Evolutionary conservation across 2,888 invertebrate species (phyloP), one percentile per base, ranked within the genome.

Genomic region (Agapetus fuscipes): DNA sequence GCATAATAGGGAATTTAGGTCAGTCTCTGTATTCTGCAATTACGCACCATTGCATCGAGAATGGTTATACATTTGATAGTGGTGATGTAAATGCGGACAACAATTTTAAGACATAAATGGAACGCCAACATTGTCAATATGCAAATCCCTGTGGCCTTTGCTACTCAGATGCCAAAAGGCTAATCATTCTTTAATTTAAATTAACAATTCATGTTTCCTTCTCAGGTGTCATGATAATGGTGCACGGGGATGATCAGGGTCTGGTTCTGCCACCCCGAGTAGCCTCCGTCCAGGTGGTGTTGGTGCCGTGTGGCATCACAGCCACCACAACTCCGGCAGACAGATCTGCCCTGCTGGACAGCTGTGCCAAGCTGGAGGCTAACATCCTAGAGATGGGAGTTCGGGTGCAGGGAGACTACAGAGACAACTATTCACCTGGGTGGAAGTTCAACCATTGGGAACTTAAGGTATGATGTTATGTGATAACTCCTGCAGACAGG

Each of bases 401-500:
- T 6, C 72, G 84, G 44, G 83, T 83, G 0, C 82, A 87, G 49
- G 84, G 84, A 5, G 98, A 99, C 62, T 81, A 82, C 48, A 72
- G 96, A 37, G 90, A 89, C 54, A 95, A 97, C 62, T 94, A 96
- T 59, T 94, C 96, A 10, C 96, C 97, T 0, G 98, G 97, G 0
- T 99, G 98, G 98, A 99, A 98, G 66, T 96, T 91, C 60, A 95
- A 94, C 58, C 89, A 95, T 56, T 95, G 94, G 94, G 94, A 95
- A 59, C 64, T 95, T 24, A 95, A 94, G 75, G 83, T 81, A 56
- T 46, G 13, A 28, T 14, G 12, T 31, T 34, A 9, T n/a, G n/a
- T 13, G 5, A n/a, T 12, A 32, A 30, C 10, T 11, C n/a, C 17
- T 4, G n/a, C n/a, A n/a, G n/a, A n/a, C n/a, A n/a, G n/a, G n/a